Percentiles rank a stretch among this genome's conserved stretches.
These are phyloP conservation scores for Auanema freiburgensis DNA, from an alignment of 2,888 invertebrate genomes.

Conservation along the genomic window DNA sequence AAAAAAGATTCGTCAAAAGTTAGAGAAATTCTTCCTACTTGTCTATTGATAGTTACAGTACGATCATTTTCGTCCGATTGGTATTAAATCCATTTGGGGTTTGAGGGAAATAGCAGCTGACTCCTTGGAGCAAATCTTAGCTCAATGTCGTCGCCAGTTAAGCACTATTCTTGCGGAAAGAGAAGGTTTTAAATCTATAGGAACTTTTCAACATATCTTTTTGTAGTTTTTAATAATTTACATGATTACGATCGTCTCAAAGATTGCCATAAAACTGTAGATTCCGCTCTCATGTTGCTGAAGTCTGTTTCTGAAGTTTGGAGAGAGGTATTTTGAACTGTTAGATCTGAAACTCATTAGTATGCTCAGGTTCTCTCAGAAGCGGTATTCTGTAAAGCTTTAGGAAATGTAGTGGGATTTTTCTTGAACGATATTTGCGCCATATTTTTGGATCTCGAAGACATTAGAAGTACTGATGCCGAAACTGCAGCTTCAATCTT, in stretches of 20 bases:
- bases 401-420: slow-evolving; percentile 52
- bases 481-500: slow-evolving; percentile 32
- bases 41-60: slow-evolving; percentile 7
- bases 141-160: slow-evolving; percentile 34
- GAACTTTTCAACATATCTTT: neutral
- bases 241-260: slow-evolving; percentile 4
- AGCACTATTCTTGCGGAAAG: slow-evolving; percentile 14
- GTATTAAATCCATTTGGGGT: slow-evolving; percentile 41
- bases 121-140: slow-evolving; percentile 49
- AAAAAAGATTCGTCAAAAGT: neutral
- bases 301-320: slow-evolving; percentile 48
- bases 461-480: slow-evolving; percentile 38
- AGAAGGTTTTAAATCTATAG: slow-evolving; percentile 9
- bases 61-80: slow-evolving; percentile 22
- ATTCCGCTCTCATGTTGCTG: slow-evolving; percentile 41
- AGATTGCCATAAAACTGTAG: slow-evolving; percentile 11
- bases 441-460: slow-evolving; percentile 26
- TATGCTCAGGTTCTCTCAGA: slow-evolving; percentile 47
- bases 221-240: slow-evolving; percentile 19
- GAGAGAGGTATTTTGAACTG: slow-evolving; percentile 52
- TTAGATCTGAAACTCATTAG: too few species aligned
- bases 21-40: neutral
- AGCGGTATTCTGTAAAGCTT: slow-evolving; percentile 48
- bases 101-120: slow-evolving; percentile 45
- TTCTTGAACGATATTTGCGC: slow-evolving; percentile 39